Evolutionary conservation across 2,797 vertebrate genomes (phyloP).

Genomic region (Gymnodraco acuticeps): DNA sequence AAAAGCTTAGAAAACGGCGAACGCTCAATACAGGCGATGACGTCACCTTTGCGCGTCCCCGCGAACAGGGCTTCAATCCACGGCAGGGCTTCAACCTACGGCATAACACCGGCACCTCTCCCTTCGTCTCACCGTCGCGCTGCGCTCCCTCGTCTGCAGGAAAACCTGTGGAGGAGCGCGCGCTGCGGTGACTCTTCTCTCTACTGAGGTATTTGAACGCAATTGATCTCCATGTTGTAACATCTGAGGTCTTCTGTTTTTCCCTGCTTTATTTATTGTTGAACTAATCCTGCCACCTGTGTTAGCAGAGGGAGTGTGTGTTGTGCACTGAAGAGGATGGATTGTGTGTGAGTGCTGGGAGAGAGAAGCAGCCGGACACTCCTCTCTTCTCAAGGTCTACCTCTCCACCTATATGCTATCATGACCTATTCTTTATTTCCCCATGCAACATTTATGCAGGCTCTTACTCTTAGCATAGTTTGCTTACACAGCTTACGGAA

Average conservation of each 20-base stretch:
- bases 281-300: constrained; percentile 60
- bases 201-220: no score
- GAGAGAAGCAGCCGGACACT: constrained; percentile 59
- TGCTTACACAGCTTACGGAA: constrained; percentile 47
- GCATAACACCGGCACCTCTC: no score
- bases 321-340: constrained; percentile 56
- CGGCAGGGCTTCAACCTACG: no score
- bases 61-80: no score
- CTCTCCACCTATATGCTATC: constrained; percentile 56
- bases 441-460: constrained; percentile 69
- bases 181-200: no score
- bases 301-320: constrained; percentile 47
- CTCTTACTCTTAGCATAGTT: constrained; percentile 69
- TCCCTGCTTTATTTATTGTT: constrained; percentile 59
- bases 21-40: no score
- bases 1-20: no score
- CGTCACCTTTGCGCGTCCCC: no score
- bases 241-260: constrained; percentile 71
- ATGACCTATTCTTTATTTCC: constrained; percentile 81
- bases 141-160: no score
- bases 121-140: no score
- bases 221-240: constrained; percentile 77
- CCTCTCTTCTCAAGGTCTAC: constrained; percentile 72
- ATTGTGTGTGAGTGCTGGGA: constrained; percentile 53
- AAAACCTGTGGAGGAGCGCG: no score